Evolutionary conservation across 1,140 invertebrate species (phyloP), one percentile per base, ranked within the genome.

Genomic region (Alviniconcha marisindica): DNA sequence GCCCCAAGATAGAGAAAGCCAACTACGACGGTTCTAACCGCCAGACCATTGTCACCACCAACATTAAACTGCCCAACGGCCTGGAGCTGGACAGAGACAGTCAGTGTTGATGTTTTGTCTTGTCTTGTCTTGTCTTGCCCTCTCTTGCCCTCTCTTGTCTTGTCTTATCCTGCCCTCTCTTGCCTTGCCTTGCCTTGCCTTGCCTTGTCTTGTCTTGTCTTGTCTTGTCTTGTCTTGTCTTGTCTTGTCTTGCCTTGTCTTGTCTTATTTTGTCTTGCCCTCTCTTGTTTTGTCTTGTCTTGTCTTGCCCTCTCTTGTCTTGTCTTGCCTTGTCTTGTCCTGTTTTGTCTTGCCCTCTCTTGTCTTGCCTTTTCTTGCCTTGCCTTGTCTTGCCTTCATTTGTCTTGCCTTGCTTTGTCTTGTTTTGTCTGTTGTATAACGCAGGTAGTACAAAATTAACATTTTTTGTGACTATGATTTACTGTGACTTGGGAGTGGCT

Each of bases 41-140:
- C 48, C 85, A 89, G 60, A 88, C 92, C 14, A 90, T 96, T n/a
- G 91, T 95, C 4, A 91, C 93, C 42, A 90, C 92, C 7, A 93
- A 94, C 60, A 88, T 96, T 0, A 91, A 90, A 42, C 91, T 95
- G 40, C 95, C 95, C 4, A 96, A 96, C 88, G 95, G 95, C 63
- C 84, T 96, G 0, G 93, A 94, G 14, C 96, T 95, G 93, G 91
- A 96, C 96, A n/a, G 31, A 63, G 77, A 71, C 73, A 76, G 87
- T 88, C 84, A 74, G 60, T n/a, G n/a, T n/a, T n/a, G n/a, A n/a
- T 73, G 71, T 38, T 38, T 44, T 40, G 71, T 38, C 56, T 71
- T 51, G 40, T 21, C 76, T 71, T 79, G 60, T 3, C 51, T 66
- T 77, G 74, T 40, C 74, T 77, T 83, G 48, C 36, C n/a, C 66